These are phyloP conservation scores for Diorhabda sublineata DNA, from an alignment of 1,140 invertebrate genomes.

Conservation along the genomic window DNA sequence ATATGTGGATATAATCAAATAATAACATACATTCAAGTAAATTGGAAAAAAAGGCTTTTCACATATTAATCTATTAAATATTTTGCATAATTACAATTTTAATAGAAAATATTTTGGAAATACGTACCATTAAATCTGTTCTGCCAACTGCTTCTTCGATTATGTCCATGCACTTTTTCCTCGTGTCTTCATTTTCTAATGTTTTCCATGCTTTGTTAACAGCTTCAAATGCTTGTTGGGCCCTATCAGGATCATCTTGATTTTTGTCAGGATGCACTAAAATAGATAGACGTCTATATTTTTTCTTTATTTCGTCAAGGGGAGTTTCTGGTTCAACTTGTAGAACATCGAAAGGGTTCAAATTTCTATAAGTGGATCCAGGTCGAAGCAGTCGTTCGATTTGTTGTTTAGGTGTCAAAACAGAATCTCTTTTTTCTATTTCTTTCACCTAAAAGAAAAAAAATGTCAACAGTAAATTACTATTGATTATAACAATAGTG, in stretches of 20 bases:
- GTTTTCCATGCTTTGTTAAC: slow-evolving; percentile 96
- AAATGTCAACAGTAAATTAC: slow-evolving; percentile 21
- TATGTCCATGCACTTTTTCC: slow-evolving; percentile 92
- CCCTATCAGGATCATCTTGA: slow-evolving; percentile 89
- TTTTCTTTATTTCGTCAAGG: slow-evolving; percentile 92
- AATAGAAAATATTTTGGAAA: background rate
- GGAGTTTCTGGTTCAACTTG: slow-evolving; percentile 88
- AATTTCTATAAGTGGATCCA: slow-evolving; percentile 93
- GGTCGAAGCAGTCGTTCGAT: slow-evolving; percentile 88
- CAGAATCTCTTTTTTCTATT: slow-evolving; percentile 88
- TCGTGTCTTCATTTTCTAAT: slow-evolving; percentile 90
- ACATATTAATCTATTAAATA: no score
- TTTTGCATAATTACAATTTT: no score
- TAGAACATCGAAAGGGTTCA: slow-evolving; percentile 94
- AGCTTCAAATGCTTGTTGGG: slow-evolving; percentile 92
- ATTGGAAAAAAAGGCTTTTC: no score
- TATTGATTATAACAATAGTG: background rate
- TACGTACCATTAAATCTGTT: slow-evolving; percentile 85
- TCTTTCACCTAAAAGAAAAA: slow-evolving; percentile 78
- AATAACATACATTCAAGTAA: slow-evolving; percentile 1
- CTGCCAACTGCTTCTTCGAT: slow-evolving; percentile 95
- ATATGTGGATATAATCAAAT: background rate
- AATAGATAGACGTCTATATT: slow-evolving; percentile 93
- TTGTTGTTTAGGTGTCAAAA: slow-evolving; percentile 90
- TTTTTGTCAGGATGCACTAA: slow-evolving; percentile 99